Evolutionary conservation across 2,113 vertebrate species (phyloP).

Genomic region (Alosa alosa): DNA sequence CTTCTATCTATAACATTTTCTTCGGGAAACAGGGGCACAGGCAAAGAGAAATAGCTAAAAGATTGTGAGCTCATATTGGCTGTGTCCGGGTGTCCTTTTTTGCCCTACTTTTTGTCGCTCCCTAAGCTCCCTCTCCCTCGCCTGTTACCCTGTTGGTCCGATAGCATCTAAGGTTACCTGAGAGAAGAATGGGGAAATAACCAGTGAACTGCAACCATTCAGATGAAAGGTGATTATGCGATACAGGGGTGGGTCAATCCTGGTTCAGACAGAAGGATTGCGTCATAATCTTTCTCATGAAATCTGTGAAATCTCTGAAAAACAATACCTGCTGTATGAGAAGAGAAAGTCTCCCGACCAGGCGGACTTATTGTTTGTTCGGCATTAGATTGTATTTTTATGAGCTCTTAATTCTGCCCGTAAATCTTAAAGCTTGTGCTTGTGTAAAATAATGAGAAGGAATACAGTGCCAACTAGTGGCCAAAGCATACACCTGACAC

Average conservation of each 20-base stretch:
- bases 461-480: constrained; percentile 3
- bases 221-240: background rate
- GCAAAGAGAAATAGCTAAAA: background rate
- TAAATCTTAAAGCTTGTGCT: background rate
- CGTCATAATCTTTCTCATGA: background rate
- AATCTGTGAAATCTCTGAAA: too few relatives aligned
- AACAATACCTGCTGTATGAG: background rate
- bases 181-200: constrained; percentile 16
- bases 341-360: background rate
- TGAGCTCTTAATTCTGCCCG: background rate
- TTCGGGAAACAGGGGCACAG: constrained; percentile 25
- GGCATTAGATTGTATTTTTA: background rate
- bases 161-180: constrained; percentile 11
- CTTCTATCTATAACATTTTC: constrained; percentile 40
- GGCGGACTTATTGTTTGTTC: background rate
- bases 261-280: background rate
- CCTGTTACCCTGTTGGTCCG: background rate
- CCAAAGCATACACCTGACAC: background rate
- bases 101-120: background rate
- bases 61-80: constrained; percentile 13
- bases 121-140: background rate
- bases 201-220: background rate
- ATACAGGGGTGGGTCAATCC: background rate
- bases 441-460: background rate
- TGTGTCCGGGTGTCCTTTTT: constrained; percentile 2